Evolutionary conservation across 2,797 vertebrate species (phyloP).

Genomic region (Gorsachius magnificus): DNA sequence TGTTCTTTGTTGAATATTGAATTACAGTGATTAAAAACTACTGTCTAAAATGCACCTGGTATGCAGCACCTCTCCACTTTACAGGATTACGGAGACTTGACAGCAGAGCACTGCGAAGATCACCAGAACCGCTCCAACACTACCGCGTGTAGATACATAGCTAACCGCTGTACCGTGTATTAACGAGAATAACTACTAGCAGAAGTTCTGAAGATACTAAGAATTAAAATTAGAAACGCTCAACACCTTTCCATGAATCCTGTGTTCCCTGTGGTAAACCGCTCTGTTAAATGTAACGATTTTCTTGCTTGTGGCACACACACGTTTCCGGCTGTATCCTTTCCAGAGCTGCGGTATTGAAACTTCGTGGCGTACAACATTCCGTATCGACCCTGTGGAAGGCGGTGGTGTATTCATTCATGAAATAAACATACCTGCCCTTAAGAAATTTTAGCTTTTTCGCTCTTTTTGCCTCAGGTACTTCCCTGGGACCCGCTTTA

Average conservation of each 20-base stretch:
- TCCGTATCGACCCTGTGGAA: conserved; percentile 83
- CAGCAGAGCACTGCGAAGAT: background rate
- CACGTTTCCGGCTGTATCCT: conserved; percentile 58
- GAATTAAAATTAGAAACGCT: conserved; percentile 6
- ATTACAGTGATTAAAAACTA: conserved; percentile 48
- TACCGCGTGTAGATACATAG: background rate
- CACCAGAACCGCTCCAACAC: background rate
- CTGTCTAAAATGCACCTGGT: conserved; percentile 46
- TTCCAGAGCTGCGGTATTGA: conserved; percentile 46
- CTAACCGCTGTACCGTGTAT: conserved; percentile 5
- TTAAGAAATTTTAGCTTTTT: background rate
- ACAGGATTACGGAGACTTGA: background rate
- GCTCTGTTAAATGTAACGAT: conserved; percentile 40
- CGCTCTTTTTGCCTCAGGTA: background rate
- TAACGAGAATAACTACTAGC: background rate
- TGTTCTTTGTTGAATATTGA: conserved; percentile 43
- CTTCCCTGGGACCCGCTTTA: accelerated
- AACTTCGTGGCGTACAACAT: conserved; percentile 73
- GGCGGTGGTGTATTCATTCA: conserved; percentile 82
- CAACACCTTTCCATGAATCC: conserved; percentile 15
- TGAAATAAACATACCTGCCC: conserved; percentile 85
- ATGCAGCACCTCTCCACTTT: conserved; percentile 12
- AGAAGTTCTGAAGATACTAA: background rate
- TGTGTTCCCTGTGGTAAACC: conserved; percentile 59
- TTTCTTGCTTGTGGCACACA: conserved; percentile 64